phyloP scores from a whole-genome alignment of 2,113 vertebrate genomes.

The Malurus melanocephalus region DNA sequence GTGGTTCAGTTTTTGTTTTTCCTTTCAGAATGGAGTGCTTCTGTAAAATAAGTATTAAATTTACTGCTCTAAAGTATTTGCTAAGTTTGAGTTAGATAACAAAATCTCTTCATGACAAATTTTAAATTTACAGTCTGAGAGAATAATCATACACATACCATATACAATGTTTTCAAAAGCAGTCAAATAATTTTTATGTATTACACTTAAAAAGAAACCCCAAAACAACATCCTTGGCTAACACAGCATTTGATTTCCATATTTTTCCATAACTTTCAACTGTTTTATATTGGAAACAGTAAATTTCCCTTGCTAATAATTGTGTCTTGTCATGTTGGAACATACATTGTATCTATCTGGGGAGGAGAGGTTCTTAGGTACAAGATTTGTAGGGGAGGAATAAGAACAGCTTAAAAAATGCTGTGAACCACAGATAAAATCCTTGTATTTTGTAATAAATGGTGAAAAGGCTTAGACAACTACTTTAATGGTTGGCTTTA shows the following conservation, averaged over 20 bases:
- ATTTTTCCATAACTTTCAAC: not conserved
- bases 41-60: not conserved
- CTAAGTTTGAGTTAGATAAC: not conserved
- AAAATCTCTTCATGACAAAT: not conserved
- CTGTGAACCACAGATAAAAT: not conserved
- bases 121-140: not conserved
- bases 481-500: not conserved
- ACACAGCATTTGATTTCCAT: not conserved
- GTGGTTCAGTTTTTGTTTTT: rapidly evolving
- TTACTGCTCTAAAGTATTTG: not conserved
- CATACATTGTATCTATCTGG: not conserved
- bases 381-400: not conserved
- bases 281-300: not conserved
- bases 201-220: not conserved
- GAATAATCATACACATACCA: rapidly evolving
- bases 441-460: not conserved
- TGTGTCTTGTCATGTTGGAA: not conserved
- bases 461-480: not conserved
- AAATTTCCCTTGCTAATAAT: conserved; percentile 9
- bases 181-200: not conserved
- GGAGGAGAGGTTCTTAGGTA: not conserved
- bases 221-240: not conserved
- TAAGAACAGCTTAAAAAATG: not conserved
- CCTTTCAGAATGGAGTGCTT: not conserved
- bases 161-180: not conserved